These are phyloP conservation scores for Plagodis dolabraria DNA, from an alignment of 2,888 invertebrate species.

Conservation along the genomic window DNA sequence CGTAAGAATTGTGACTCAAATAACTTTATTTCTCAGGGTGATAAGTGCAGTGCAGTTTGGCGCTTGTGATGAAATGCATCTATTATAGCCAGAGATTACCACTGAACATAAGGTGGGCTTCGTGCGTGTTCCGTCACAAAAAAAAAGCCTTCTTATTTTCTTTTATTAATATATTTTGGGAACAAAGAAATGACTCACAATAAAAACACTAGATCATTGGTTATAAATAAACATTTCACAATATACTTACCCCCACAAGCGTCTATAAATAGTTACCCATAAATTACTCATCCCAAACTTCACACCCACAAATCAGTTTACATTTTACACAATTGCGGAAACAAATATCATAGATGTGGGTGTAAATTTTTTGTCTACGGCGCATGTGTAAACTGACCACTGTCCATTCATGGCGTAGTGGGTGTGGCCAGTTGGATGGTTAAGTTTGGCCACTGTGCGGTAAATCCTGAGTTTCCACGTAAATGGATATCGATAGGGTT, in stretches of 20 bases:
- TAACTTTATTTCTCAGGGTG: no score
- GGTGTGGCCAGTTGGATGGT: conserved; percentile 62
- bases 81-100: no score
- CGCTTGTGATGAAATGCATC: no score
- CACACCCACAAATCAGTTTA: conserved; percentile 26
- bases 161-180: no score
- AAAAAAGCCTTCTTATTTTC: no score
- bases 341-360: conserved; percentile 51
- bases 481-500: conserved; percentile 60
- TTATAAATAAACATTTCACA: conserved; percentile 1
- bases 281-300: conserved; percentile 19
- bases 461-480: conserved; percentile 53
- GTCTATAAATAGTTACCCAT: conserved; percentile 16
- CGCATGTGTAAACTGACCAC: conserved; percentile 79
- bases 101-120: no score
- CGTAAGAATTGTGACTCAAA: no score
- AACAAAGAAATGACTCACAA: no score
- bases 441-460: conserved; percentile 48
- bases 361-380: conserved; percentile 62
- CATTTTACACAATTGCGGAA: conserved; percentile 39
- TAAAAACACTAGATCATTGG: no score
- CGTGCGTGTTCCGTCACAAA: no score
- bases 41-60: no score
- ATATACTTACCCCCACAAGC: conserved; percentile 6
- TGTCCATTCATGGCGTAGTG: conserved; percentile 73